Percentiles rank a stretch among this genome's conserved stretches.
phyloP scores from a whole-genome alignment of 2,888 invertebrate species.

The Taphrorychus bicolor region DNA sequence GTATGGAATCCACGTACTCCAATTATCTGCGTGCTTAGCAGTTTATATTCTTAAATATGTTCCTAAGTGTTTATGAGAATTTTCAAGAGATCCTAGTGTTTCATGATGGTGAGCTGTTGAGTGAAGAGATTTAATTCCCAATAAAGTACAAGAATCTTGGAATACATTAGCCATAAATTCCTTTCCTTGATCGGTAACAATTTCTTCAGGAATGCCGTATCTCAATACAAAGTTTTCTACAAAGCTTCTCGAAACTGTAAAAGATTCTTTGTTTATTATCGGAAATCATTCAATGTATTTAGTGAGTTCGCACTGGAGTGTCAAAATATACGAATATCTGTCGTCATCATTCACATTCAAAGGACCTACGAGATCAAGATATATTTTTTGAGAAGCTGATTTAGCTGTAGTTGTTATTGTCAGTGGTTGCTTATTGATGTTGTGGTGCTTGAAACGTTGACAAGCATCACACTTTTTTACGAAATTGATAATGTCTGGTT shows the following conservation, averaged over 20 bases:
- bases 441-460: not conserved
- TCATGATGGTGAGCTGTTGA: slow-evolving; percentile 1
- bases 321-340: not conserved
- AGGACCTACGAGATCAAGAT: not conserved
- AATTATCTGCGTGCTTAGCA: not conserved
- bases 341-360: not conserved
- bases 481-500: not conserved
- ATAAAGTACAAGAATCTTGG: not conserved
- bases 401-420: not conserved
- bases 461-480: not conserved
- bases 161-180: not conserved
- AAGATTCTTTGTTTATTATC: not conserved
- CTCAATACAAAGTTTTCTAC: too few relatives aligned
- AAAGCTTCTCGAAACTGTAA: too few relatives aligned
- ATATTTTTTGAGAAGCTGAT: not conserved
- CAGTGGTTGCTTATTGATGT: not conserved
- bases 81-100: not conserved
- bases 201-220: not conserved
- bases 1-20: slow-evolving; percentile 1
- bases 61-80: not conserved
- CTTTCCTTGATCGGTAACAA: not conserved
- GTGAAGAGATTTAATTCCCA: not conserved
- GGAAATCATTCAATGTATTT: not conserved
- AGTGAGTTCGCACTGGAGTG: not conserved
- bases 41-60: not conserved